Evolutionary conservation across 2,113 vertebrate genomes (phyloP).

Genomic region (Varanus salvator): DNA sequence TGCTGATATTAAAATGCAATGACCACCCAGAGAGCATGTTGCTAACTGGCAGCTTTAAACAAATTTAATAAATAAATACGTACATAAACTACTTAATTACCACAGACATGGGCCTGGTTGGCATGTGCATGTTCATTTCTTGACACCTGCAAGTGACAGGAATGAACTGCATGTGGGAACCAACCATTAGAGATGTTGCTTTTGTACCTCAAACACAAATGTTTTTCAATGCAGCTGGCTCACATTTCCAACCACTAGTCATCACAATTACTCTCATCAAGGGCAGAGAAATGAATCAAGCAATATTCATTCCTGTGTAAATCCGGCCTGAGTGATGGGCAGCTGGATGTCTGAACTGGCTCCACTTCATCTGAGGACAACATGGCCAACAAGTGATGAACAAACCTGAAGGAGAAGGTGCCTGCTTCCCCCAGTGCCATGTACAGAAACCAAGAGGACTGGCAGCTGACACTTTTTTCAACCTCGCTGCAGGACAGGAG

Average conservation of each 20-base stretch:
- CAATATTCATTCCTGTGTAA: neutral
- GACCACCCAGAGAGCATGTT: too few relatives aligned
- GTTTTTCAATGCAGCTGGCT: neutral
- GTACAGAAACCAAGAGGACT: neutral
- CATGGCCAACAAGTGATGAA: neutral
- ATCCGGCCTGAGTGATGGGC: neutral
- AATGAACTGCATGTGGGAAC: neutral
- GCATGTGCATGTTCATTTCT: neutral
- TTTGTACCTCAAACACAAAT: neutral
- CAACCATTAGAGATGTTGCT: neutral
- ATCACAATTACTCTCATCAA: neutral
- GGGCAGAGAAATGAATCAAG: neutral
- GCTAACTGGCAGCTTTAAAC: too few relatives aligned
- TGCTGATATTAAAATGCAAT: too few relatives aligned
- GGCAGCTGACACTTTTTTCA: neutral
- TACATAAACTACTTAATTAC: neutral
- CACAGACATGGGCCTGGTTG: neutral
- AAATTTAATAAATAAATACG: too few relatives aligned
- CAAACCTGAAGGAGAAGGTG: neutral
- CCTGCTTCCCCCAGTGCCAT: too few relatives aligned
- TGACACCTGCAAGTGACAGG: neutral
- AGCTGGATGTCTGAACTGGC: neutral
- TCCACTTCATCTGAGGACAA: neutral
- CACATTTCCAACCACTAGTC: neutral
- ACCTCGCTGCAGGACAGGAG: neutral